These are phyloP conservation scores for Tenthredo livida DNA, from an alignment of 2,888 invertebrate species.

Conservation along the genomic window DNA sequence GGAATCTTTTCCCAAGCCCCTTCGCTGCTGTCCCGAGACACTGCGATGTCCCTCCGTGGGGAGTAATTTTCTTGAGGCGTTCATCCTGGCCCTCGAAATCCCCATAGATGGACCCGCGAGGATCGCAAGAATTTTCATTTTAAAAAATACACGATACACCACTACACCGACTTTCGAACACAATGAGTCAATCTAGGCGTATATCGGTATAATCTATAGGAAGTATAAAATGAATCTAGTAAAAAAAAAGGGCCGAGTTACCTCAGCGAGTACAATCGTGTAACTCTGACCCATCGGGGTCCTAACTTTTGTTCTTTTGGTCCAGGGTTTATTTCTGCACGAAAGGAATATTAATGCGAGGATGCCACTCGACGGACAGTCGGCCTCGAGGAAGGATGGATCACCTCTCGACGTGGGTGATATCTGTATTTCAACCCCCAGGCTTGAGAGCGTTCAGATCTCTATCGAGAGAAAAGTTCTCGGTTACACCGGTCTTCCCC, in stretches of 20 bases:
- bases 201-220: too few species aligned
- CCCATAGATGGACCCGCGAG: neutral
- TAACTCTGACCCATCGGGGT: neutral
- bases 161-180: neutral
- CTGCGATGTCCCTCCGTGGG: conserved; percentile 49
- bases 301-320: conserved; percentile 1
- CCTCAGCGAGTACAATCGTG: neutral
- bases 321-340: conserved; percentile 65
- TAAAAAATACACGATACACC: neutral
- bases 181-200: neutral
- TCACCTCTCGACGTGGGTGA: conserved; percentile 71
- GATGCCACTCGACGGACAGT: conserved; percentile 56
- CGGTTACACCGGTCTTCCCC: conserved; percentile 62
- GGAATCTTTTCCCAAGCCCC: conserved; percentile 35
- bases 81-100: conserved; percentile 1
- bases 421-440: conserved; percentile 70
- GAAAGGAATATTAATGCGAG: conserved; percentile 70
- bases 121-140: conserved; percentile 5
- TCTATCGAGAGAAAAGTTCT: conserved; percentile 69
- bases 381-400: conserved; percentile 58
- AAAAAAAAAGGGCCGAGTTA: neutral
- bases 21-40: neutral
- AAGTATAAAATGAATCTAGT: neutral
- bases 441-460: conserved; percentile 66
- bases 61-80: conserved; percentile 46